Base-by-base conservation (phyloP, 2,888 invertebrate genomes). In the Cerastis leucographa region DNA sequence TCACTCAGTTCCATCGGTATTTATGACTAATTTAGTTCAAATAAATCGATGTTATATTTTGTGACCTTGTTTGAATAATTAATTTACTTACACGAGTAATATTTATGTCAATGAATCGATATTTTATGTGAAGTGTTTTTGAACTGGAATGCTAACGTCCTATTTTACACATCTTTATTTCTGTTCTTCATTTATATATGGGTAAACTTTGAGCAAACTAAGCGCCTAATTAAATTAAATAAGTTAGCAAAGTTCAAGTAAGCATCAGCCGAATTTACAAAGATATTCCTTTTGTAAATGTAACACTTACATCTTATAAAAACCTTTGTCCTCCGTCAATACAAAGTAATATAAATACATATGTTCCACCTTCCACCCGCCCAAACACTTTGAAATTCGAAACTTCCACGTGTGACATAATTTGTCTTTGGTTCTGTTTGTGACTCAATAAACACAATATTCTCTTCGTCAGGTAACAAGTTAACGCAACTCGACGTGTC, bases 401-500 rank as follows among this genome's bases (percentile, higher is more conserved):
- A 79, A 71, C 84, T 40, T 80, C 12, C 70, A 49, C 54, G 51
- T 76, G 69, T 71, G 69, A 65, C 51, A 40, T 67, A 59, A 66
- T 62, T 70, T 71, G 35, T 46, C 12, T 35, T 5, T n/a, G n/a
- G 6, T n/a, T 64, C 51, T 74, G 17, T 46, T 35, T 56, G 40
- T 12, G 40, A 70, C 71, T 73, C 46, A 77, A 77, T 78, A 74
- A 74, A 75, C 40, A 64, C 67, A 76, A 69, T 76, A 65, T 76
- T 72, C 6, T 77, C 17, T 61, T 81, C 25, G 91, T 35, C 94
- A 98, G 98, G 98, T 86, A 98, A 98, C 95, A 98, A 98, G 93
- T 95, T 99, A 89, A 99, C 99, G 35, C 98, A 99, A 92, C 96
- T 99, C 91, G 99, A 99, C 93, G 98, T 99, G 66, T 99, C 99